Evolutionary conservation across 2,797 vertebrate species (phyloP), one percentile per base, ranked within the genome.

Genomic region (Rhinatrema bivittatum): DNA sequence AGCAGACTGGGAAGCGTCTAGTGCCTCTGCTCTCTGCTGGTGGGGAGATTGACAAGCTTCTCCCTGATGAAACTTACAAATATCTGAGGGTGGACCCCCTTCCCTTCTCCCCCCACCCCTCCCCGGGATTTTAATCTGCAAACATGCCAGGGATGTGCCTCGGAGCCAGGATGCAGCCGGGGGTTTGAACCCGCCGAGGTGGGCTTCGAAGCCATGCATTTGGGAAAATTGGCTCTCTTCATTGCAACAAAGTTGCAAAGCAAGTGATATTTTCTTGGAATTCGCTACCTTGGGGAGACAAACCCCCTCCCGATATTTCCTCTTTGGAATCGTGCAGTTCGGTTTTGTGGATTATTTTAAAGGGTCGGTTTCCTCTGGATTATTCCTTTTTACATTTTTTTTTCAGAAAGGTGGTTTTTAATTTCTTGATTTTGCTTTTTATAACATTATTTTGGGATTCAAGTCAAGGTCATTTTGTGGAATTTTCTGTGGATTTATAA

Each of bases 161-260:
- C 31, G 63, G 36, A 23, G 44, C 30, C 42, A 42, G 50, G 26
- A 27, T 9, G 32, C n/a, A n/a, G 15, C 15, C 16, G 10, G 21
- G 45, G 25, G 39, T 27, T 39, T 36, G 25, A 41, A 39, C 48
- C 52, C 42, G 45, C 32, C 33, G 35, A 46, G 44, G 35, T 32
- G 35, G 43, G 36, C 22, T 28, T 25, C 15, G 30, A 30, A 32
- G 56, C 47, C 29, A 27, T 29, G 25, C 32, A 29, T 53, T 7
- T 48, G 50, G 29, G 29, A 39, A 42, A 42, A 42, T 20, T 39
- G 46, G 67, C 37, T 57, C 67, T 53, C 61, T 51, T 53, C 48
- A 49, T 65, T 55, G 78, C 82, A 65, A 78, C 73, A 84, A 88
- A 90, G 87, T 90, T 90, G 36, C 76, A 45, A 61, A 66, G 78